phyloP scores from a whole-genome alignment of 2,797 vertebrate species.

The Lepus oiostolus region DNA sequence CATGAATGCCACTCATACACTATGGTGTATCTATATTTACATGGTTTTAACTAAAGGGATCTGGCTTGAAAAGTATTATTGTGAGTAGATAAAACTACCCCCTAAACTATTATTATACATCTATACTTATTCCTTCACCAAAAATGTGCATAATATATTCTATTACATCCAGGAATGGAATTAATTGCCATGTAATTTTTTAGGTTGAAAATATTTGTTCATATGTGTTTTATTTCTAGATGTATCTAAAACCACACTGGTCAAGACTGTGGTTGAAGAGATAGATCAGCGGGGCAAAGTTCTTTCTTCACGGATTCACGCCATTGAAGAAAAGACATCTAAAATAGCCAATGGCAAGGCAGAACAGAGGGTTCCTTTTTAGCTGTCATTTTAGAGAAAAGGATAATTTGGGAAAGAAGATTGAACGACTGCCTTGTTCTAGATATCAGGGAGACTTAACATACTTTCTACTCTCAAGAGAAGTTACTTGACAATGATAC shows the following conservation, averaged over 20 bases:
- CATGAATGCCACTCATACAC: neutral
- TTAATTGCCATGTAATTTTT: neutral
- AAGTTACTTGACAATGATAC: conserved; percentile 14
- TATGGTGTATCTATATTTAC: neutral
- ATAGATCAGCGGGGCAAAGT: conserved; percentile 80
- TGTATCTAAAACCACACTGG: conserved; percentile 79
- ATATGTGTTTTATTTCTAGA: conserved; percentile 74
- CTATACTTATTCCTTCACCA: neutral
- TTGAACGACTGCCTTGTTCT: neutral
- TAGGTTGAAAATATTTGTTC: neutral
- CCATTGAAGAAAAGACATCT: conserved; percentile 81
- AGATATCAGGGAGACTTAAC: conserved; percentile 49
- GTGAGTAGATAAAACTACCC: neutral
- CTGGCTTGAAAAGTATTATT: conserved; percentile 20
- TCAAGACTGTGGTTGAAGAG: conserved; percentile 83
- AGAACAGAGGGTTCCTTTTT: conserved; percentile 72
- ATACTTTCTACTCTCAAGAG: conserved; percentile 34
- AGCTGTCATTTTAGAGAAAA: neutral
- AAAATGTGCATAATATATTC: neutral
- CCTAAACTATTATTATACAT: conserved; percentile 2
- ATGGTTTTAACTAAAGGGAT: conserved; percentile 42
- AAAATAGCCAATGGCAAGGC: conserved; percentile 65
- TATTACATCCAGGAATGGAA: neutral
- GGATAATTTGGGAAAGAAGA: neutral
- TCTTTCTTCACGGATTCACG: conserved; percentile 80